Evolutionary conservation across 2,888 invertebrate genomes (phyloP).

Genomic region (Cylindroiulus punctatus): DNA sequence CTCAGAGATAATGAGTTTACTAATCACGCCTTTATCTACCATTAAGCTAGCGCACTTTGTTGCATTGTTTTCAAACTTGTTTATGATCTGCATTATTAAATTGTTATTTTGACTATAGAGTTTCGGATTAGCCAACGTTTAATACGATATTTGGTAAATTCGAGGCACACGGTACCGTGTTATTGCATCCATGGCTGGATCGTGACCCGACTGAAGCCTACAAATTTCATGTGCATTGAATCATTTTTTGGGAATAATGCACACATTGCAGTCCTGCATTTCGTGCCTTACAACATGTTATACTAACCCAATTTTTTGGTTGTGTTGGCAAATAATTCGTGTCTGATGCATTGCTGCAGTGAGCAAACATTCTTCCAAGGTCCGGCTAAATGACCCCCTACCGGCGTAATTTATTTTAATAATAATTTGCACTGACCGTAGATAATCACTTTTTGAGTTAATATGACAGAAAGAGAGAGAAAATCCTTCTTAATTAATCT

Average conservation of each 20-base stretch:
- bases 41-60: slow-evolving; percentile 22
- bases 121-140: slow-evolving; percentile 10
- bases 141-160: neutral
- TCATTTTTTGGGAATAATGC: slow-evolving; percentile 12
- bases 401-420: neutral
- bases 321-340: neutral
- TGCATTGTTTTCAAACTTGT: slow-evolving; percentile 24
- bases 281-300: slow-evolving; percentile 18
- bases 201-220: neutral
- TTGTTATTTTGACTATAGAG: slow-evolving; percentile 13
- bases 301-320: slow-evolving; percentile 1
- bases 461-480: too few species aligned
- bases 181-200: neutral
- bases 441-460: neutral
- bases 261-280: neutral
- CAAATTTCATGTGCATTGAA: neutral
- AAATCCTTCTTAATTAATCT: neutral
- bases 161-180: slow-evolving; percentile 4
- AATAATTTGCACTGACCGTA: neutral
- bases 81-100: slow-evolving; percentile 12
- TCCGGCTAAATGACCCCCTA: neutral
- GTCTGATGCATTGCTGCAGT: neutral
- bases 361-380: neutral
- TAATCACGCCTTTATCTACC: slow-evolving; percentile 23
- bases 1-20: neutral